Conservation (phyloP, 2,113 vertebrate species). For the Emydura subglobosa region DNA sequence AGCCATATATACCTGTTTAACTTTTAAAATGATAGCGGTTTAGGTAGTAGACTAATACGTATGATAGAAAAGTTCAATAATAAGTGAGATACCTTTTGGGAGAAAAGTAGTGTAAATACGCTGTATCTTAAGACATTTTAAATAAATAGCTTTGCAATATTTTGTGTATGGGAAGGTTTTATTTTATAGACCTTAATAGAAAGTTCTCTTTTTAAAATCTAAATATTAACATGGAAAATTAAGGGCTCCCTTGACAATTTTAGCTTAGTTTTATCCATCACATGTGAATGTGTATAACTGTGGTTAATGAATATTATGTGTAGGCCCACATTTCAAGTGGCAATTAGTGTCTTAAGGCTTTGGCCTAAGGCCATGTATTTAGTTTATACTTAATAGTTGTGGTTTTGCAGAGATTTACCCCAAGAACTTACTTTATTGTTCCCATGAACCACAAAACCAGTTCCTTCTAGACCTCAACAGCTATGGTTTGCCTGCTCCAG, state of each 20-base stretch:
- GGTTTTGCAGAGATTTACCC: conserved; percentile 4
- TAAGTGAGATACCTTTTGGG: background rate
- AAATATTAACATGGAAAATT: background rate
- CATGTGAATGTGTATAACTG: background rate
- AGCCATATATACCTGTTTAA: background rate
- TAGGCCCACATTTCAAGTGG: background rate
- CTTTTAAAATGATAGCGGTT: background rate
- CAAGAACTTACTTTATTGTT: background rate
- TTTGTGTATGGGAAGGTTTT: background rate
- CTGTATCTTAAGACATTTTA: background rate
- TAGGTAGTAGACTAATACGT: background rate
- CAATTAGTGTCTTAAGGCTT: background rate
- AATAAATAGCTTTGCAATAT: background rate
- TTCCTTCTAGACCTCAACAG: background rate
- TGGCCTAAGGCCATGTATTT: background rate
- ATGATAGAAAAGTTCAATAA: background rate
- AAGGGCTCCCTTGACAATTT: background rate
- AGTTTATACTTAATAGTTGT: background rate
- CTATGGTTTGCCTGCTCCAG: background rate
- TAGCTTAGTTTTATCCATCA: background rate
- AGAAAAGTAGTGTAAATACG: background rate
- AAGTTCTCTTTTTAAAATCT: background rate
- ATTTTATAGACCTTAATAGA: background rate
- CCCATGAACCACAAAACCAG: background rate
- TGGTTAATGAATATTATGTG: background rate